phyloP scores from a whole-genome alignment of 2,888 invertebrate genomes.

The Embidobia sp. region DNA sequence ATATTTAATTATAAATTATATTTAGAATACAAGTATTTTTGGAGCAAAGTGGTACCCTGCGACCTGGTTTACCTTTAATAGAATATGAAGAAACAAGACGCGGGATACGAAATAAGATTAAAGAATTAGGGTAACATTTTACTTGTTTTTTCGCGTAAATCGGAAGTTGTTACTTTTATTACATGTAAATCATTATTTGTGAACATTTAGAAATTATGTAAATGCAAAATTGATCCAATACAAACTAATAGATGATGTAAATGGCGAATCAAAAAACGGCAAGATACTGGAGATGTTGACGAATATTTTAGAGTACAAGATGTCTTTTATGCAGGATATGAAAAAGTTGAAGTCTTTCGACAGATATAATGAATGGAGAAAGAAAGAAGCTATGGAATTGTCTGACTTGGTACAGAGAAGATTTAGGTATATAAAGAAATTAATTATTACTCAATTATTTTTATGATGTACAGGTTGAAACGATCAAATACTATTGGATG shows the following conservation, averaged over 20 bases:
- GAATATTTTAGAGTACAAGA: conserved; percentile 89
- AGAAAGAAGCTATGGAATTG: conserved; percentile 89
- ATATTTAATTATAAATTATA: too few species aligned
- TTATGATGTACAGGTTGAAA: too few species aligned
- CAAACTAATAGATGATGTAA: conserved; percentile 82
- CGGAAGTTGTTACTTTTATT: too few species aligned
- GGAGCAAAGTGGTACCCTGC: conserved; percentile 76
- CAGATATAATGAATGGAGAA: conserved; percentile 91
- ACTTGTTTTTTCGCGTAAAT: too few species aligned
- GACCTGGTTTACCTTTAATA: conserved; percentile 85
- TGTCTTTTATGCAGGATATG: conserved; percentile 88
- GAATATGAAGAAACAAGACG: conserved; percentile 91
- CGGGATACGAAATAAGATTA: conserved; percentile 88
- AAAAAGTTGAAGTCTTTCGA: conserved; percentile 87
- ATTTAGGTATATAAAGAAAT: conserved; percentile 82
- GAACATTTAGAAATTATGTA: conserved; percentile 86
- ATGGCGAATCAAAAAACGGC: conserved; percentile 83
- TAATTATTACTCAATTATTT: too few species aligned
- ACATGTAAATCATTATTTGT: too few species aligned
- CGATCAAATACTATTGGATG: too few species aligned
- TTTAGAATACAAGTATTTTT: too few species aligned
- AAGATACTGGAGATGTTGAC: conserved; percentile 86
- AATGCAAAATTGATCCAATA: conserved; percentile 88
- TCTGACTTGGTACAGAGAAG: conserved; percentile 92
- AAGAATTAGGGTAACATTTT: conserved; percentile 92